phyloP scores from a whole-genome alignment of 2,888 invertebrate genomes.

The Drosophila kambysellisi region DNA sequence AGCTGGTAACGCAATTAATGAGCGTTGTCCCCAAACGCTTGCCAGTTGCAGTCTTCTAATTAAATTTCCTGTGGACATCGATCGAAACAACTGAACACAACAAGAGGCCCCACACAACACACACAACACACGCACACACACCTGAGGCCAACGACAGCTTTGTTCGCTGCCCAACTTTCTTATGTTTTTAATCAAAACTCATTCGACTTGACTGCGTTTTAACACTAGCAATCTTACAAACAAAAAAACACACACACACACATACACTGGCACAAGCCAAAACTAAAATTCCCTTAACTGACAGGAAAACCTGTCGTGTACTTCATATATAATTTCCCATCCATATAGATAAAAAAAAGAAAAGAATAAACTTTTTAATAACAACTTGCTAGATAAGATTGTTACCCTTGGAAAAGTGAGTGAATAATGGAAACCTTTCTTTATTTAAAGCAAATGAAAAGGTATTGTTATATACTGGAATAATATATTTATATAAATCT shows the following conservation, averaged over 20 bases:
- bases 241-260: slow-evolving; percentile 4
- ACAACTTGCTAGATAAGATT: background rate
- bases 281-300: slow-evolving; percentile 17
- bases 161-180: slow-evolving; percentile 56
- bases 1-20: slow-evolving; percentile 55
- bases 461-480: background rate
- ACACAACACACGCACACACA: background rate
- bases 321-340: slow-evolving; percentile 20
- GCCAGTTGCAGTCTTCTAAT: slow-evolving; percentile 31
- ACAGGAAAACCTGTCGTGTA: slow-evolving; percentile 32
- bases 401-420: background rate
- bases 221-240: slow-evolving; percentile 31
- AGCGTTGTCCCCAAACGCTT: slow-evolving; percentile 23
- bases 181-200: slow-evolving; percentile 76
- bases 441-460: background rate
- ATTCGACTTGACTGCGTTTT: slow-evolving; percentile 67
- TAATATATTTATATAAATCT: background rate
- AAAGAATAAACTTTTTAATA: background rate
- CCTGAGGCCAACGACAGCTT: slow-evolving; percentile 18
- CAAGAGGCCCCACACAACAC: background rate
- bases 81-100: slow-evolving; percentile 3
- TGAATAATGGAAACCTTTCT: background rate
- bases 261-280: background rate
- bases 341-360: background rate
- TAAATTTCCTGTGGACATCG: slow-evolving; percentile 35